These are phyloP conservation scores for Clarias fuscus DNA, from an alignment of 2,797 vertebrate genomes.

Conservation along the genomic window DNA sequence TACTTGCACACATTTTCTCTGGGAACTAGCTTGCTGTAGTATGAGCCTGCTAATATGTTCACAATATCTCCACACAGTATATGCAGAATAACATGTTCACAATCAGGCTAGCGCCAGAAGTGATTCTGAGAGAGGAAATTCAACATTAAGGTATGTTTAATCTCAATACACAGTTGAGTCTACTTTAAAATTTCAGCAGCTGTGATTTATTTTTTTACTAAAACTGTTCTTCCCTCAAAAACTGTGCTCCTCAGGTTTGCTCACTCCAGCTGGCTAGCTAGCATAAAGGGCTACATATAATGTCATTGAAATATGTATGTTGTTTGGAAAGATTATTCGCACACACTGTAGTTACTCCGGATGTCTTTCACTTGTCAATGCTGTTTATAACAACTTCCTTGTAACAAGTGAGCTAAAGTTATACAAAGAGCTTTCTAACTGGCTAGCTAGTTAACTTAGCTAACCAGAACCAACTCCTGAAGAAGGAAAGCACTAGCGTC, in stretches of 20 bases:
- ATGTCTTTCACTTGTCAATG: not conserved
- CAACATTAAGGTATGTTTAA: not conserved
- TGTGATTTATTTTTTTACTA: not conserved
- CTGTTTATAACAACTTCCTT: not conserved
- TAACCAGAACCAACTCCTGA: not conserved
- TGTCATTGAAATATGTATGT: too few species aligned
- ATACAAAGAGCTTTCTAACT: not conserved
- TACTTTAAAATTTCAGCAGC: not conserved
- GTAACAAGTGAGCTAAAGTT: not conserved
- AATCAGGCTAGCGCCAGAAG: not conserved
- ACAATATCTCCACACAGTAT: too few species aligned
- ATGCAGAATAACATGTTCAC: not conserved
- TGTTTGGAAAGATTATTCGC: not conserved
- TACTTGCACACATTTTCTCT: not conserved
- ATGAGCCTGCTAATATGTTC: not conserved
- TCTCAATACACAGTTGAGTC: not conserved
- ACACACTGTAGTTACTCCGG: not conserved
- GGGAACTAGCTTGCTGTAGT: not conserved
- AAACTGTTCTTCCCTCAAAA: not conserved
- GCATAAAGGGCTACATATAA: not conserved
- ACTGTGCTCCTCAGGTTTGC: too few species aligned
- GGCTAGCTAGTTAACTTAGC: not conserved
- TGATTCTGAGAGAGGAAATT: not conserved
- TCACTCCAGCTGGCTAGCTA: not conserved
- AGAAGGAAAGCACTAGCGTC: not conserved